phyloP scores from a whole-genome alignment of 2,888 invertebrate species.

The Pardosa pseudoannulata region DNA sequence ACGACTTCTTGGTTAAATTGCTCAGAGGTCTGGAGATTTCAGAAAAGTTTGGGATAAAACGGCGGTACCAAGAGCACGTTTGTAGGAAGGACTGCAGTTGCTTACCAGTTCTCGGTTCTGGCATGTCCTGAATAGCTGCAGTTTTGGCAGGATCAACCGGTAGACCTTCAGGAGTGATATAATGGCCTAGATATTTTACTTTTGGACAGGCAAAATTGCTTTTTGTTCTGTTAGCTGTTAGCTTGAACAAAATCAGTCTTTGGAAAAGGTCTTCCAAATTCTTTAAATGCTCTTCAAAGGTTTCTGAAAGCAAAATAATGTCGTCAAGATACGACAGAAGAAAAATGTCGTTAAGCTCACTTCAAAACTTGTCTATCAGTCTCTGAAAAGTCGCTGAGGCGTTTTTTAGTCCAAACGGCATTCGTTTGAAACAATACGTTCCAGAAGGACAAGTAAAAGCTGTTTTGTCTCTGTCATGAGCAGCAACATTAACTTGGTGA shows the following conservation, averaged over 20 bases:
- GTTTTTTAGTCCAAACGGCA: neutral
- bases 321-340: constrained; percentile 28
- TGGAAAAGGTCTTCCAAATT: constrained; percentile 22
- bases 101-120: constrained; percentile 8
- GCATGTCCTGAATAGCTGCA: neutral
- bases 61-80: constrained; percentile 23
- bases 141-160: constrained; percentile 14
- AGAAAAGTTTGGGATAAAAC: constrained; percentile 21
- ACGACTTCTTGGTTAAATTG: constrained; percentile 28
- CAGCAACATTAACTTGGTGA: neutral
- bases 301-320: constrained; percentile 12
- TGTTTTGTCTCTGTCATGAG: neutral
- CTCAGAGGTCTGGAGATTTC: constrained; percentile 7
- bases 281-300: neutral
- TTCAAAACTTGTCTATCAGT: neutral
- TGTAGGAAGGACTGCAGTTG: constrained; percentile 37
- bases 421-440: neutral
- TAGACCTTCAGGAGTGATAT: no score
- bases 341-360: neutral
- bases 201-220: constrained; percentile 16
- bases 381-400: neutral
- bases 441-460: constrained; percentile 15
- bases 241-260: constrained; percentile 3
- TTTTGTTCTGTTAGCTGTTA: constrained; percentile 31
- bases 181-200: constrained; percentile 16